Evolutionary conservation across 1,140 invertebrate genomes (phyloP).

Genomic region (Hormaphis cornu): DNA sequence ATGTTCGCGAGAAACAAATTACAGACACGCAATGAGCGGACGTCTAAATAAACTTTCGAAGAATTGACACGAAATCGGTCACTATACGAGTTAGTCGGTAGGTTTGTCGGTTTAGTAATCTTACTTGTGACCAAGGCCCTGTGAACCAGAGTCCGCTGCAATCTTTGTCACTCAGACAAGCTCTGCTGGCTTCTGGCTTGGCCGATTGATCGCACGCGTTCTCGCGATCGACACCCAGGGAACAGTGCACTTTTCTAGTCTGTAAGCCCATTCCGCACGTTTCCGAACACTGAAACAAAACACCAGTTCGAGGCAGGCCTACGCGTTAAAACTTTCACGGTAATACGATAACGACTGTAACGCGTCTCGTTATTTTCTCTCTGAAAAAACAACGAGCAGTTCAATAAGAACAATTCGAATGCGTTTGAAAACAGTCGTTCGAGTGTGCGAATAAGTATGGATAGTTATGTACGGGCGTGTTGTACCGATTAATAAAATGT

Average conservation of each 20-base stretch:
- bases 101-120: not conserved
- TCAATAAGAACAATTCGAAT: no score
- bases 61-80: no score
- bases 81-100: no score
- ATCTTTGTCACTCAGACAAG: constrained; percentile 49
- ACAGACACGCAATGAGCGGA: no score
- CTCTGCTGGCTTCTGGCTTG: constrained; percentile 46
- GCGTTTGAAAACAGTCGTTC: no score
- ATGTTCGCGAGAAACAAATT: no score
- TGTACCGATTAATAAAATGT: no score
- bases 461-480: no score
- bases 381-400: no score
- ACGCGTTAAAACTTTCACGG: not conserved
- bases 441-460: no score
- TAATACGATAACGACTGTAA: not conserved
- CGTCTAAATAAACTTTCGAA: no score
- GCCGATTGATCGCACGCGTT: constrained; percentile 44
- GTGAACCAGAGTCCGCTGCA: constrained; percentile 55
- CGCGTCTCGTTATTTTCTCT: not conserved
- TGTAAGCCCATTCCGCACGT: constrained; percentile 56
- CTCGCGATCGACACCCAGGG: constrained; percentile 43
- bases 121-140: constrained; percentile 52
- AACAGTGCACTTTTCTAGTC: constrained; percentile 53
- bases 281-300: constrained; percentile 47
- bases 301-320: not conserved